A percentile compares a stretch with the other conserved stretches of the same genome.
Evolutionary conservation across 1,140 invertebrate species (phyloP).

Genomic region (Bombus terrestris): DNA sequence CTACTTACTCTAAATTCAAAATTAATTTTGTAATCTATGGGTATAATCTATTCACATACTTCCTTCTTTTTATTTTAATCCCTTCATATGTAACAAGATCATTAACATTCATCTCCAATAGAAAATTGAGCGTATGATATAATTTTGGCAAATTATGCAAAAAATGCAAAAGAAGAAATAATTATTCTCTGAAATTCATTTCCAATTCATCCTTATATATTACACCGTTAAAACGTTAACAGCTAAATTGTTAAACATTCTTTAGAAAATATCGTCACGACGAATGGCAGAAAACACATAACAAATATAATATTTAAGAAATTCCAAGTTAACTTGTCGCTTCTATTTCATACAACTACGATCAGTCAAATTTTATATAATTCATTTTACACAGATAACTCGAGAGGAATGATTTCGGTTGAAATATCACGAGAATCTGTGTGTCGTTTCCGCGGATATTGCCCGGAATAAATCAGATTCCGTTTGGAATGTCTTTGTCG

Average conservation of each 20-base stretch:
- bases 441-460: background rate
- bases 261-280: background rate
- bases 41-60: no score
- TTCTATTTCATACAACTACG: background rate
- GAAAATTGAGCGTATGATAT: no score
- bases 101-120: no score
- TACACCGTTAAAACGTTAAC: no score
- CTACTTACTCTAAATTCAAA: no score
- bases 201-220: no score
- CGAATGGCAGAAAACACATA: background rate
- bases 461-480: slow-evolving; percentile 13
- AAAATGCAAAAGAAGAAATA: no score
- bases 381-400: background rate
- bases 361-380: background rate
- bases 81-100: no score
- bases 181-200: no score
- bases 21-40: no score
- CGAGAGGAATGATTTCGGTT: background rate
- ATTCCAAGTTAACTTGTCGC: background rate
- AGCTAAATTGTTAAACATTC: background rate
- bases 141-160: no score
- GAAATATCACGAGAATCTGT: background rate
- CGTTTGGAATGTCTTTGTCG: slow-evolving; percentile 9
- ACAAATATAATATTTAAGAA: background rate
- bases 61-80: no score